Evolutionary conservation across 1,140 invertebrate genomes (phyloP).

Genomic region (Drosophila ambigua): DNA sequence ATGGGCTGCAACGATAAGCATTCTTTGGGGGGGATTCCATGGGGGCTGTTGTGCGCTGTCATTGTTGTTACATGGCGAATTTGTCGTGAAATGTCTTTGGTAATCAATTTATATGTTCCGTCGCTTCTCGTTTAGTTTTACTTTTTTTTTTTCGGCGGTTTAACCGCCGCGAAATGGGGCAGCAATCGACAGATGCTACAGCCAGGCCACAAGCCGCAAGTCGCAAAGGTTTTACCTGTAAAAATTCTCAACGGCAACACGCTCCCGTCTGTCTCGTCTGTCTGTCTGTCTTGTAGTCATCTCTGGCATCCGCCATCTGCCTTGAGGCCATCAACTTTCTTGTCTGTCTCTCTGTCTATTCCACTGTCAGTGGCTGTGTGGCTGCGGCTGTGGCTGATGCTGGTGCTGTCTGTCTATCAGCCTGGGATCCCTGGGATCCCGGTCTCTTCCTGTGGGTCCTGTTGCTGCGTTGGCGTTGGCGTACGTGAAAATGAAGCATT

Average conservation of each 20-base stretch:
- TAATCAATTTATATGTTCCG: constrained; percentile 73
- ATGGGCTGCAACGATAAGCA: constrained; percentile 7
- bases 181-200: constrained; percentile 11
- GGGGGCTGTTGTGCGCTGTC: constrained; percentile 23
- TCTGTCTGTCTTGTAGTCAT: constrained; percentile 27
- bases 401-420: constrained; percentile 10
- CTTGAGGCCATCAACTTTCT: constrained; percentile 48
- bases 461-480: constrained; percentile 26
- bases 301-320: constrained; percentile 8
- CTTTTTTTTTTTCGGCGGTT: constrained; percentile 26
- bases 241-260: constrained; percentile 42
- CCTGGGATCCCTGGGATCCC: not conserved
- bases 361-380: constrained; percentile 27
- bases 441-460: constrained; percentile 1
- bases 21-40: no score
- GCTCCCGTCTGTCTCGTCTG: not conserved
- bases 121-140: constrained; percentile 17
- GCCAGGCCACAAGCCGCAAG: constrained; percentile 28
- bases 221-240: constrained; percentile 55
- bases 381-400: constrained; percentile 2
- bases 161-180: constrained; percentile 19
- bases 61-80: constrained; percentile 71
- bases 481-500: constrained; percentile 80
- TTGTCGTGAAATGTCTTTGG: constrained; percentile 72
- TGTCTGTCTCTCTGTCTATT: constrained; percentile 12